Base-by-base conservation (phyloP, 2,797 vertebrate species). In the Artibeus jamaicensis region DNA sequence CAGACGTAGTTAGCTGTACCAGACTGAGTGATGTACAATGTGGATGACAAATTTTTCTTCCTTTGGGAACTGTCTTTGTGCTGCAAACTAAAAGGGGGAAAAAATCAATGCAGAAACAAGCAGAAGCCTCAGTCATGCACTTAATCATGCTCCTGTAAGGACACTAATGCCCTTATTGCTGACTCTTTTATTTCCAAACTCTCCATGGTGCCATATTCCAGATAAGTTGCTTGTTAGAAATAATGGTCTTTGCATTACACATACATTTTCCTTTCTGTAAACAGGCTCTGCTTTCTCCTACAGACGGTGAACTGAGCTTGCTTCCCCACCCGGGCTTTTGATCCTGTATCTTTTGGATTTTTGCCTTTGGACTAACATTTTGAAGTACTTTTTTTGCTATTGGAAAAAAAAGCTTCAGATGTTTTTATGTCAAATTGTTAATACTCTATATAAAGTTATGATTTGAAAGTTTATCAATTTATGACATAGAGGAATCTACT, bases 151-250 rank as follows among this genome's bases (percentile, higher is more conserved):
- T 32, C 34, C n/a, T 79, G 0, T 39, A 68, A 95, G 78, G 81
- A 26, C 19, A 82, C 12, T 16, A 29, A 68, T 82, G 37, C 24
- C 86, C 93, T 93, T 95, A 77, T 18, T 91, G 79, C 93, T 89
- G 82, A 93, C 46, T 96, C 34, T 93, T 88, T 86, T 86, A 95
- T 88, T 96, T 95, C 62, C 62, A 71, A 86, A 93, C 9, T 94
- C 91, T 53, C 83, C 32, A n/a, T 37, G 74, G 89, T 5, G 4
- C 57, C 16, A 42, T 86, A 96, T 71, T 77, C 10, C 6, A 14
- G 70, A 55, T 91, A 96, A 94, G 46, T 87, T 91, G 82, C 68
- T 94, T 79, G 87, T 84, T 86, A 94, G 62, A 95, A 95, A 93
- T 95, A 95, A 77, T 34, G 34, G 46, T 34, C 50, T 85, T 71